Evolutionary conservation across 1,140 invertebrate species (phyloP).

Genomic region (Diuraphis noxia): DNA sequence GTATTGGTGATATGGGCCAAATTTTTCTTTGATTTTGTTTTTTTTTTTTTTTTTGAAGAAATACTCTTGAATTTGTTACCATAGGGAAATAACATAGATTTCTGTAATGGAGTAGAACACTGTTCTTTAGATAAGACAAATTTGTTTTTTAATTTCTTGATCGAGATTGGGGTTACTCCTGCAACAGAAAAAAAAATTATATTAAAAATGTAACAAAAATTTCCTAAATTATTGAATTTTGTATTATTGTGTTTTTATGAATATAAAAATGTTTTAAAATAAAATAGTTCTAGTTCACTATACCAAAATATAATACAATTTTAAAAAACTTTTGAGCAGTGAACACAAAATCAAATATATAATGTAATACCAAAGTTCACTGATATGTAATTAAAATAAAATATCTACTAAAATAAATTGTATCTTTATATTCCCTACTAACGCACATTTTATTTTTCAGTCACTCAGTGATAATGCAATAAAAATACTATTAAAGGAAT

Average conservation of each 20-base stretch:
- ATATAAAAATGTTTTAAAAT: neutral
- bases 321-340: neutral
- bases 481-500: too few species aligned
- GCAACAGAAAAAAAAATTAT: neutral
- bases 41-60: constrained; percentile 26
- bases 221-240: neutral
- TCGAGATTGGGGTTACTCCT: neutral
- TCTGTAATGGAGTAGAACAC: constrained; percentile 33
- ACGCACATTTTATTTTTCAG: too few species aligned
- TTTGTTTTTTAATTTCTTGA: constrained; percentile 21
- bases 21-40: constrained; percentile 1
- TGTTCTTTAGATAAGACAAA: neutral
- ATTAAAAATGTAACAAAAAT: neutral
- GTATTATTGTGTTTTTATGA: neutral
- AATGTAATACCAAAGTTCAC: neutral
- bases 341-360: neutral
- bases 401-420: neutral
- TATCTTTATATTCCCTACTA: too few species aligned
- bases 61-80: neutral
- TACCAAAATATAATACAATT: neutral
- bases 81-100: neutral
- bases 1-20: neutral
- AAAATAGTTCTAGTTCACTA: neutral
- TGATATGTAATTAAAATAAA: neutral
- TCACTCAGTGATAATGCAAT: too few species aligned